Conservation (phyloP, 2,888 invertebrate genomes). For the Gymnoscelis rufifasciata region DNA sequence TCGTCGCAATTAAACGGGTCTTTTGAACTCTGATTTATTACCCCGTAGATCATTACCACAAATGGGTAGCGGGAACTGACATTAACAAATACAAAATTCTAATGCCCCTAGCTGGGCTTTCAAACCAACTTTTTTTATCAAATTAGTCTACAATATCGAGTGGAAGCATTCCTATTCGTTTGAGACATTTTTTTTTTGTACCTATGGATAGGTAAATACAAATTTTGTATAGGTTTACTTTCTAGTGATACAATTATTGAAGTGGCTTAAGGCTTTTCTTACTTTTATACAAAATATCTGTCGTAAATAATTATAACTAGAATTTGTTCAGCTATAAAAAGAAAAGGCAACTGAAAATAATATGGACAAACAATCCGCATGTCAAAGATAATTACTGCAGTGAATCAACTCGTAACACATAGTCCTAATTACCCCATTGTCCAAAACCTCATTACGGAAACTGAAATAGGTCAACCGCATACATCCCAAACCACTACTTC, state of each 20-base stretch:
- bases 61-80: conserved; percentile 45
- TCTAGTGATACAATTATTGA: neutral
- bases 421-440: conserved; percentile 24
- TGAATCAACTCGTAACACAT: conserved; percentile 18
- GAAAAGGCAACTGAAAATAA: neutral
- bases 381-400: conserved; percentile 7
- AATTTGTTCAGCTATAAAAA: neutral
- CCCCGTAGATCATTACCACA: conserved; percentile 42
- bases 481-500: conserved; percentile 35
- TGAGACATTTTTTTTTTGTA: conserved; percentile 36
- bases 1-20: conserved; percentile 44
- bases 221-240: neutral
- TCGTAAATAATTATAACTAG: too few species aligned
- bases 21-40: conserved; percentile 50
- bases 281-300: neutral
- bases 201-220: too few species aligned
- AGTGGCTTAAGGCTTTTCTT: neutral
- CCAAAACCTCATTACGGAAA: conserved; percentile 18
- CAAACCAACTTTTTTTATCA: conserved; percentile 43
- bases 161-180: conserved; percentile 44
- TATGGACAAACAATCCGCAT: conserved; percentile 1
- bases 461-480: conserved; percentile 32
- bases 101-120: conserved; percentile 39
- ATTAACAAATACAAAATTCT: conserved; percentile 43
- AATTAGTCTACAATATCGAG: conserved; percentile 48